A percentile compares a stretch with the other conserved stretches of the same genome.
Conservation (phyloP, 2,888 invertebrate species). For the Byasa hedistus region DNA sequence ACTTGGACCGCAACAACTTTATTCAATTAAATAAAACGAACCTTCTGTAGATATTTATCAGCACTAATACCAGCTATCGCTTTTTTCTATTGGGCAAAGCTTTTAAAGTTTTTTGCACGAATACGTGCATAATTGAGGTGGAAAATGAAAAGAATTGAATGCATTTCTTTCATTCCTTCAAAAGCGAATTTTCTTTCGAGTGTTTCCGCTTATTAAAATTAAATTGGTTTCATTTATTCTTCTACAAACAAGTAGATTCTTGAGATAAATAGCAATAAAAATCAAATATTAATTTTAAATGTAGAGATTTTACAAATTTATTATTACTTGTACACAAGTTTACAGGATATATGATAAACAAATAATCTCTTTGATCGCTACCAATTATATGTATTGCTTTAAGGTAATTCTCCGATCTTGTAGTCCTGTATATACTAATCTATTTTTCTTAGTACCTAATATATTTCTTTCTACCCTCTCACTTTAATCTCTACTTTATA, state of each 20-base stretch:
- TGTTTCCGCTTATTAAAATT: slow-evolving; percentile 35
- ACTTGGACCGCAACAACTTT: slow-evolving; percentile 1
- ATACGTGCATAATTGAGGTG: slow-evolving; percentile 40
- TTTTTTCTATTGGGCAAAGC: slow-evolving; percentile 31
- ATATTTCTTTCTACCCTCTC: too few species aligned
- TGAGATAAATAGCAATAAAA: not conserved
- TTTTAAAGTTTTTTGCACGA: slow-evolving; percentile 45
- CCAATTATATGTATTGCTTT: too few species aligned
- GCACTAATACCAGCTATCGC: slow-evolving; percentile 10
- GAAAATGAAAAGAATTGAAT: slow-evolving; percentile 38
- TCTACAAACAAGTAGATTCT: slow-evolving; percentile 1
- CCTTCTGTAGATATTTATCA: slow-evolving; percentile 17
- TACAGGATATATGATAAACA: too few species aligned
- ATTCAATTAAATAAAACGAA: slow-evolving; percentile 24
- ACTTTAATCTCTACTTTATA: too few species aligned
- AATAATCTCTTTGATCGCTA: too few species aligned
- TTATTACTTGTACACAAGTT: too few species aligned
- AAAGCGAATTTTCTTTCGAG: slow-evolving; percentile 22
- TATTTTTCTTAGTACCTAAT: too few species aligned
- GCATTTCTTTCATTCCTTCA: slow-evolving; percentile 40
- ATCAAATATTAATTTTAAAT: too few species aligned
- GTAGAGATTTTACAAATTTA: too few species aligned
- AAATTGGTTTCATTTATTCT: slow-evolving; percentile 40
- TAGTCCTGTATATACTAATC: too few species aligned
- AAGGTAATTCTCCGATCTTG: too few species aligned